Conservation (phyloP, 64 coral and sea anemone genomes). For the Trachythela sp. region DNA sequence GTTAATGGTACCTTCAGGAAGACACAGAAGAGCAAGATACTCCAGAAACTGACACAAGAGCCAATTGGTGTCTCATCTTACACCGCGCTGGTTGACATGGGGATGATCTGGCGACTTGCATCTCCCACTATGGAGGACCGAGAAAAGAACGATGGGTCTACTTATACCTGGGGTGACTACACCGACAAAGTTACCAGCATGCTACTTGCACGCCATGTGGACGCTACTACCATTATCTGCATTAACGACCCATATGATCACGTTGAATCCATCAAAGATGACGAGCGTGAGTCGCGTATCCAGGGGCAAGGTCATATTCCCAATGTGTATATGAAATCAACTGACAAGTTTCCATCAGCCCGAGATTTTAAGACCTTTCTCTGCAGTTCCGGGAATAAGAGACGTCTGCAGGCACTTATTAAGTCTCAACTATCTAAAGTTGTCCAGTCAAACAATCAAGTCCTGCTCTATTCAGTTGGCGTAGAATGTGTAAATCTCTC, state of each 20-base stretch:
- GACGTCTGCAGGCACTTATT: not conserved
- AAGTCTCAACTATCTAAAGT: conserved; percentile 10
- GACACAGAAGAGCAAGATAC: conserved; percentile 25
- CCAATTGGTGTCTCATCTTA: not conserved
- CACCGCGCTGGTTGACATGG: not conserved
- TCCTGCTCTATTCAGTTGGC: conserved; percentile 2
- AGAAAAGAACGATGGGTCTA: not conserved
- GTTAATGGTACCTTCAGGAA: conserved; percentile 5
- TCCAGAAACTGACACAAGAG: not conserved
- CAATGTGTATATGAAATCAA: not conserved
- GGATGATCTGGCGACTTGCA: conserved; percentile 10
- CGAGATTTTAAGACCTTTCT: not conserved
- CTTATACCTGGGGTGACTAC: conserved; percentile 10
- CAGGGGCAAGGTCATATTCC: not conserved
- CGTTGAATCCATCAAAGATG: not conserved
- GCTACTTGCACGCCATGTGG: not conserved
- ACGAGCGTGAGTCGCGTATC: not conserved
- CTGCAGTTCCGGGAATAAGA: conserved; percentile 2
- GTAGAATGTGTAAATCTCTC: not conserved
- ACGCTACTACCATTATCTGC: not conserved
- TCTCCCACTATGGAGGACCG: not conserved
- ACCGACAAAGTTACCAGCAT: not conserved
- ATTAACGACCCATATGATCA: not conserved
- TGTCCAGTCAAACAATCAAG: not conserved
- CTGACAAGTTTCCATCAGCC: conserved; percentile 11